Conservation (phyloP, 2,888 invertebrate genomes). For the Myopa testacea region DNA sequence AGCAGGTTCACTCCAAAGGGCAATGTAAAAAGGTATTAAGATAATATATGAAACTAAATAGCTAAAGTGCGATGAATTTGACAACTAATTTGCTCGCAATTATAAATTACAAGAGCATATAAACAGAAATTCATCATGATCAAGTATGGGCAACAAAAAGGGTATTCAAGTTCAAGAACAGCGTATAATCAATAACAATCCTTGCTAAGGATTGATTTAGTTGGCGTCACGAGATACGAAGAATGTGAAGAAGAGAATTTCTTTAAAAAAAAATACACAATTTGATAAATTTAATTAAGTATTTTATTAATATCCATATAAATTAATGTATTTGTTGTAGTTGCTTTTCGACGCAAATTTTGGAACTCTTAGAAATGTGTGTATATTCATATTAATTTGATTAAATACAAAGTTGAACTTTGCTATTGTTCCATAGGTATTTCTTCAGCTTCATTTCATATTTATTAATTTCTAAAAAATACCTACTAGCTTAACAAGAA, state of each 20-base stretch:
- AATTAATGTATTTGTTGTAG: constrained; percentile 16
- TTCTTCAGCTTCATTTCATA: not conserved
- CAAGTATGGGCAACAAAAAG: too few species aligned
- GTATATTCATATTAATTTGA: constrained; percentile 10
- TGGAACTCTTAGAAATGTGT: constrained; percentile 24
- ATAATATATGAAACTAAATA: too few species aligned
- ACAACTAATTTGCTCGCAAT: too few species aligned
- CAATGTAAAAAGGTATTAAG: too few species aligned
- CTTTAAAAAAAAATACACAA: not conserved
- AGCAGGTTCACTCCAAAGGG: too few species aligned
- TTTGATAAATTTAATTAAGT: constrained; percentile 13
- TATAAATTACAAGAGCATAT: too few species aligned
- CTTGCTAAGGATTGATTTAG: too few species aligned
- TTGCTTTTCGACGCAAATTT: not conserved
- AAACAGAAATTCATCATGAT: too few species aligned
- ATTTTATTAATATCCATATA: constrained; percentile 33
- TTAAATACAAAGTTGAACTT: constrained; percentile 36
- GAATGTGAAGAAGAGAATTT: too few species aligned
- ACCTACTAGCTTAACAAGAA: not conserved
- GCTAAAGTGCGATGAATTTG: too few species aligned
- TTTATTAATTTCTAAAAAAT: not conserved
- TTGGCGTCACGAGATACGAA: not conserved
- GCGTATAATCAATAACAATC: too few species aligned
- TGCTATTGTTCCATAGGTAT: constrained; percentile 20
- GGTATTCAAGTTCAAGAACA: too few species aligned